phyloP scores from a whole-genome alignment of 2,888 invertebrate species.

The Dasypolia templi region DNA sequence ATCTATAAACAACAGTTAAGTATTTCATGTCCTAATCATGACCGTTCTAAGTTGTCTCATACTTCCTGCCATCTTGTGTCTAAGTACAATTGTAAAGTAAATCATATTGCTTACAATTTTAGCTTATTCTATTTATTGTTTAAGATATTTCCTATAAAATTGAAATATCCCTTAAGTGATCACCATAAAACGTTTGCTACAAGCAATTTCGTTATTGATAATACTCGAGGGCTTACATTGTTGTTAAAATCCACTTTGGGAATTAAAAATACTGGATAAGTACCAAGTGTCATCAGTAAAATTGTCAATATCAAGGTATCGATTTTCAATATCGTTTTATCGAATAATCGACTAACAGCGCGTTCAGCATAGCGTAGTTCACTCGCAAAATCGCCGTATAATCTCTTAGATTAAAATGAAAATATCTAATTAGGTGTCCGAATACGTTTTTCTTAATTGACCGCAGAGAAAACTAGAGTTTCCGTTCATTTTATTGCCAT shows the following conservation, averaged over 20 bases:
- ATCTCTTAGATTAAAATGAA: constrained; percentile 56
- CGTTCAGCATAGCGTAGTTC: constrained; percentile 25
- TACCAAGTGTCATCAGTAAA: constrained; percentile 26
- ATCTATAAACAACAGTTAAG: constrained; percentile 55
- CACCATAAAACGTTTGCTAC: constrained; percentile 57
- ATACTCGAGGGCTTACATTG: constrained; percentile 29
- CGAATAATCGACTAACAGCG: constrained; percentile 30
- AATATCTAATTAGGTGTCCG: constrained; percentile 59
- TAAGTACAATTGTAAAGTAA: constrained; percentile 61
- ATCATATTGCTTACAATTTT: constrained; percentile 71
- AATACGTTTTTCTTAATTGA: constrained; percentile 72
- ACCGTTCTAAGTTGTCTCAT: constrained; percentile 48
- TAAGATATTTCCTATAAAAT: constrained; percentile 59
- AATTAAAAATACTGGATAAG: constrained; percentile 57
- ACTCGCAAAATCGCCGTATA: constrained; percentile 29
- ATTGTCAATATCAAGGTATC: constrained; percentile 34
- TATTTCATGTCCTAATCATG: constrained; percentile 52
- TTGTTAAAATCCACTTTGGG: constrained; percentile 43
- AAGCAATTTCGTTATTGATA: constrained; percentile 58
- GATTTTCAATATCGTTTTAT: constrained; percentile 52
- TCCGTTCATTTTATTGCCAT: constrained; percentile 70
- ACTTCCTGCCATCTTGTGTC: constrained; percentile 53
- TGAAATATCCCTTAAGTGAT: constrained; percentile 55
- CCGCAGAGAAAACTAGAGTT: constrained; percentile 66
- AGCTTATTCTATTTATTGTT: constrained; percentile 69